phyloP scores from a whole-genome alignment of 2,113 vertebrate genomes.

The Neoarius graeffei region DNA sequence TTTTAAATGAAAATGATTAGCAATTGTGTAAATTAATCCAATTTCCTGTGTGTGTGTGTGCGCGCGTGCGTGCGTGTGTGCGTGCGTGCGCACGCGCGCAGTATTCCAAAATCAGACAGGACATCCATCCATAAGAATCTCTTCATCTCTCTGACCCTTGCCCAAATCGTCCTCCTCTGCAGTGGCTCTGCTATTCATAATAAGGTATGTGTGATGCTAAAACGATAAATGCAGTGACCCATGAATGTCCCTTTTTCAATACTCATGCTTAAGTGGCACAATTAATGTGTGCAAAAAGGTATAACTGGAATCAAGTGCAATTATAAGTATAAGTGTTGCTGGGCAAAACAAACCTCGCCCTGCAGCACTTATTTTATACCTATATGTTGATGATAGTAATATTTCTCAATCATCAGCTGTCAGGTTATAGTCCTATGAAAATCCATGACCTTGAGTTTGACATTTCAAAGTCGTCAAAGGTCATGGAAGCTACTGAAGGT shows the following conservation, averaged over 20 bases:
- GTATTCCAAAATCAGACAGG: conserved; percentile 78
- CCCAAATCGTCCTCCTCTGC: conserved; percentile 79
- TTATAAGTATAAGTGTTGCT: not conserved
- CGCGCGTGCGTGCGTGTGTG: too few species aligned
- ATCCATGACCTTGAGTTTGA: too few species aligned
- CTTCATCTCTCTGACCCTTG: conserved; percentile 73
- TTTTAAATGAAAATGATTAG: not conserved
- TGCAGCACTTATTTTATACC: too few species aligned
- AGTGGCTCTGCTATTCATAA: conserved; percentile 76
- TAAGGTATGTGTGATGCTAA: conserved; percentile 62
- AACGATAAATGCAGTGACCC: not conserved
- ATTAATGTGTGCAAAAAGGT: not conserved
- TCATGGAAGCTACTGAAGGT: too few species aligned
- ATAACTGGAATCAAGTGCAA: not conserved
- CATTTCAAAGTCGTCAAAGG: too few species aligned
- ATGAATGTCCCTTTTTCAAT: not conserved
- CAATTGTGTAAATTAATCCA: not conserved
- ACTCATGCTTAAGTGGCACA: not conserved
- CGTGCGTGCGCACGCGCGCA: conserved; percentile 5
- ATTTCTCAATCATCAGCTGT: too few species aligned
- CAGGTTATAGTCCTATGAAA: too few species aligned
- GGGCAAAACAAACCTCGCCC: too few species aligned
- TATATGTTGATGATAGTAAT: too few species aligned
- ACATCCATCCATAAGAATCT: conserved; percentile 80
- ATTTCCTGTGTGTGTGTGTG: conserved; percentile 6